A percentile compares a stretch with the other conserved stretches of the same genome.
Evolutionary conservation across 1,140 invertebrate genomes (phyloP).

Genomic region (Drosophila athabasca): DNA sequence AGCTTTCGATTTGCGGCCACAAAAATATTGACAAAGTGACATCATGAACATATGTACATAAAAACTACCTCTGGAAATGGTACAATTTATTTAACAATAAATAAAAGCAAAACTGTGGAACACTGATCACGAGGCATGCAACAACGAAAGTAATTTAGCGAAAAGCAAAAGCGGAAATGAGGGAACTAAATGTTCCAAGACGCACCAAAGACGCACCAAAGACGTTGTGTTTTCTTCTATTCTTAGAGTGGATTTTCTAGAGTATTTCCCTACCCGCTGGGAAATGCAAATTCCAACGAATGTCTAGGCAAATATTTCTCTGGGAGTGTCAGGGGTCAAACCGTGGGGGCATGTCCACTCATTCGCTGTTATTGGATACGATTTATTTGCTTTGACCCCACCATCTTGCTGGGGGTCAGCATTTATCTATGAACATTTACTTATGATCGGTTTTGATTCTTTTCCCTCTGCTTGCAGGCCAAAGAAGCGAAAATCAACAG

Average conservation of each 20-base stretch:
- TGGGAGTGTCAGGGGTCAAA: conserved; percentile 13
- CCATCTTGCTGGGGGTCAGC: conserved; percentile 36
- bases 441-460: conserved; percentile 33
- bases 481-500: conserved; percentile 15
- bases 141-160: conserved; percentile 30
- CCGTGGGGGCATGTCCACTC: conserved; percentile 17
- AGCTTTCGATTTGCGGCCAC: conserved; percentile 63
- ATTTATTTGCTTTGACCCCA: conserved; percentile 29
- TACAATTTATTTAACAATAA: conserved; percentile 28
- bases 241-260: conserved; percentile 9
- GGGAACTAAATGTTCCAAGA: conserved; percentile 44
- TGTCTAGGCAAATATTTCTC: conserved; percentile 43
- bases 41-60: conserved; percentile 45
- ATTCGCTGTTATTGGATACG: conserved; percentile 24
- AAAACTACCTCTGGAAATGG: conserved; percentile 5
- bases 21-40: conserved; percentile 73
- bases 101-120: conserved; percentile 17
- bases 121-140: conserved; percentile 29
- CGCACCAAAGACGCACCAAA: conserved; percentile 19
- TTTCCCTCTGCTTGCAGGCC: conserved; percentile 51
- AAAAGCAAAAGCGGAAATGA: conserved; percentile 45
- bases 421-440: conserved; percentile 53
- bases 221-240: conserved; percentile 21
- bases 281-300: conserved; percentile 32
- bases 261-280: no score